phyloP scores from a whole-genome alignment of 1,140 invertebrate genomes.

The Pseudomyrmex pallidus region DNA sequence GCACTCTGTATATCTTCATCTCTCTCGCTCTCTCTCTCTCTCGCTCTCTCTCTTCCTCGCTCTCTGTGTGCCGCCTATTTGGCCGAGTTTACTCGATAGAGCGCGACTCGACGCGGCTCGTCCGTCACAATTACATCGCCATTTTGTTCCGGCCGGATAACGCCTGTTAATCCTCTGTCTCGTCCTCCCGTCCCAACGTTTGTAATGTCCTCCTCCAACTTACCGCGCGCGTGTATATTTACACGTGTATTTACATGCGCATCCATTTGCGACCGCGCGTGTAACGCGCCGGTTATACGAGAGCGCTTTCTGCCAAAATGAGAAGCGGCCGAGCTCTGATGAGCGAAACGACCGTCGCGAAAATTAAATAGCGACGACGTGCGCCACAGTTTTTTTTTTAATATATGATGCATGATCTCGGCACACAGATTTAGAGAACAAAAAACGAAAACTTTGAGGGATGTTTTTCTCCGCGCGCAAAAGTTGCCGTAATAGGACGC shows the following conservation, averaged over 20 bases:
- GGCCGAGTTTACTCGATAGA: not conserved
- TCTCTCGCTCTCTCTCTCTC: conserved; percentile 18
- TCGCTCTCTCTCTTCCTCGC: not conserved
- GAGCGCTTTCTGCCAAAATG: not conserved
- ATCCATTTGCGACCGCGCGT: not conserved
- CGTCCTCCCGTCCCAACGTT: not conserved
- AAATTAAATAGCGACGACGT: conserved; percentile 12
- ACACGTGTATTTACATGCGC: not conserved
- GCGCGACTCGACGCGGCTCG: conserved; percentile 17
- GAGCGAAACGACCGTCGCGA: not conserved
- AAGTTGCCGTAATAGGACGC: not conserved
- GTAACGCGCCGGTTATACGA: not conserved
- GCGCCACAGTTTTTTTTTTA: not conserved
- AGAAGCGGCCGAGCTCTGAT: not conserved
- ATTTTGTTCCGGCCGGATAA: conserved; percentile 48
- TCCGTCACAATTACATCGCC: conserved; percentile 62
- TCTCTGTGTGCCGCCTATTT: conserved; percentile 40
- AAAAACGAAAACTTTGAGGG: not conserved
- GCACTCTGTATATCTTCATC: conserved; percentile 36
- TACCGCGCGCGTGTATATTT: not conserved
- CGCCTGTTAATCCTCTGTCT: conserved; percentile 32
- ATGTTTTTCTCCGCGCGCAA: not conserved
- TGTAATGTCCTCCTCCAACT: not conserved
- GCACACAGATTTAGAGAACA: no score
- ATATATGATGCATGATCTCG: not conserved